Evolutionary conservation across 2,113 vertebrate genomes (phyloP), one percentile per base, ranked within the genome.

Genomic region (Capricornis sumatraensis): DNA sequence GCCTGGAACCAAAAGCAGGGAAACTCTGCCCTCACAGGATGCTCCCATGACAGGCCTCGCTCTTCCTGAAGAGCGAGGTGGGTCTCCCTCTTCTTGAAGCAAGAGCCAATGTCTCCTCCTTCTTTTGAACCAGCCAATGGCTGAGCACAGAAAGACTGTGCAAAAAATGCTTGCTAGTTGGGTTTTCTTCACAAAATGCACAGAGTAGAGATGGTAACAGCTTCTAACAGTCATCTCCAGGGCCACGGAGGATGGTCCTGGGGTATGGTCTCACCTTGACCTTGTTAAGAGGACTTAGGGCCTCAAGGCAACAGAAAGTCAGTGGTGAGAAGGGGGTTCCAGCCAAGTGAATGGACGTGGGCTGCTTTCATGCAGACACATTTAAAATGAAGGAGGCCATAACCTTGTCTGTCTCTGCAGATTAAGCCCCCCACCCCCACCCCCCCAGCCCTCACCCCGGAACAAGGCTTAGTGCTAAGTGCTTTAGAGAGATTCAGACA

Each of bases 401-500:
- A 45, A n/a, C 60, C 74, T 36, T 21, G 12, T 76, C 30, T 45
- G 62, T 45, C 90, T 86, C 91, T 36, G 36, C 0, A 14, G 27
- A 13, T 33, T 60, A 60, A 92, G 28, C 12, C 23, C 33, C 64
- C 67, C 64, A 36, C 17, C 16, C 14, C 15, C 7, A n/a, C 3
- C 16, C 17, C 64, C 19, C 33, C 64, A 36, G 33, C 7, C 40
- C 14, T 11, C 0, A 0, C 64, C 33, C n/a, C 2, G 30, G 45
- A 71, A 45, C 55, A 6, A 28, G 30, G 25, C 27, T 91, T 50
- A 16, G 30, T 81, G 82, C 45, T 43, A 11, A 71, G 28, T n/a
- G 64, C 21, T 85, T 76, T 50, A 67, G n/a, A 96, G 60, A 81
- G 55, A 91, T 93, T 67, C 90, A 78, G 57, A 94, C 74, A 57